Conservation (phyloP, 2,888 invertebrate genomes). For the Ceriagrion tenellum region DNA sequence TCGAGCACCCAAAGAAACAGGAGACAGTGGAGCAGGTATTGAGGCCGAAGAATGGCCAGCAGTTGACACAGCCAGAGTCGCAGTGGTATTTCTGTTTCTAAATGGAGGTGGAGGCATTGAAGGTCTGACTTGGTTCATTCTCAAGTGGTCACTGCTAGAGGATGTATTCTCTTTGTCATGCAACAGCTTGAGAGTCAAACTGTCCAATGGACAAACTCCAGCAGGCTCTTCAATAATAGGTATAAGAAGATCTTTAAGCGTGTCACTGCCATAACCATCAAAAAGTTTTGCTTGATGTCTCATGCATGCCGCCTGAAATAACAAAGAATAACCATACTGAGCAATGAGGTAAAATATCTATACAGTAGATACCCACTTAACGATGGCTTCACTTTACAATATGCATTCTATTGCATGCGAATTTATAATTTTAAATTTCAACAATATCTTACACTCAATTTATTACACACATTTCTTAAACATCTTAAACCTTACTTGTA, state of each 20-base stretch:
- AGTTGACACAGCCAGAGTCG: not conserved
- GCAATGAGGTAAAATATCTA: not conserved
- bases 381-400: no score
- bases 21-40: not conserved
- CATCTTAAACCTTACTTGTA: no score
- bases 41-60: not conserved
- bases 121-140: not conserved
- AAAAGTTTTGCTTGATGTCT: constrained; percentile 38
- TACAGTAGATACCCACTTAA: no score
- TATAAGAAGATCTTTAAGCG: not conserved
- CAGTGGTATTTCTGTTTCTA: constrained; percentile 28
- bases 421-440: no score
- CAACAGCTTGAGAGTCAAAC: constrained; percentile 8
- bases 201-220: constrained; percentile 58
- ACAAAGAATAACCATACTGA: not conserved
- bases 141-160: not conserved
- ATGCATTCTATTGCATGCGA: no score
- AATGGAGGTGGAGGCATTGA: not conserved
- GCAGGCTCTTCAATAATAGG: constrained; percentile 28
- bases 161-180: not conserved
- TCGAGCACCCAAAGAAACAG: not conserved
- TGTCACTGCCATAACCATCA: constrained; percentile 35
- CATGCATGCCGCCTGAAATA: constrained; percentile 18
- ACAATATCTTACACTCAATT: no score
- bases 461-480: no score